A percentile compares a stretch with the other conserved stretches of the same genome.
phyloP scores from a whole-genome alignment of 2,797 vertebrate species.

The Todus mexicanus region DNA sequence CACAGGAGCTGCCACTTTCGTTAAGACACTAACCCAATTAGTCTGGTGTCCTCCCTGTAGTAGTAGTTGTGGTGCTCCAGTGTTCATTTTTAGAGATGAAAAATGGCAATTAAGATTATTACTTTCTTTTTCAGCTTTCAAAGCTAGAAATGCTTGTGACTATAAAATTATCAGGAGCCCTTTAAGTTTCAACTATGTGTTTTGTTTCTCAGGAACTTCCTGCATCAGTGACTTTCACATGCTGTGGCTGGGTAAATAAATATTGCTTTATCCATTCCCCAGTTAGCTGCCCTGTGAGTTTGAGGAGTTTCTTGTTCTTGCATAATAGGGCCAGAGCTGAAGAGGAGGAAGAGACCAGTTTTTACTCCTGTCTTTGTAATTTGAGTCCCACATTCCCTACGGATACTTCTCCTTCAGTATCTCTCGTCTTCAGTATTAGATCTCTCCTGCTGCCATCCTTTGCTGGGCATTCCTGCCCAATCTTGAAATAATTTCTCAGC shows the following conservation, averaged over 20 bases:
- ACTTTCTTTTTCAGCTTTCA: not conserved
- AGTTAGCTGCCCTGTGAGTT: slow-evolving; percentile 15
- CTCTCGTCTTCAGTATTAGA: not conserved
- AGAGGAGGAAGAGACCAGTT: not conserved
- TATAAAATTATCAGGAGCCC: not conserved
- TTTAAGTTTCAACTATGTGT: not conserved
- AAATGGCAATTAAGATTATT: not conserved
- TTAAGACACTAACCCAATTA: not conserved
- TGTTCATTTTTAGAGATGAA: not conserved
- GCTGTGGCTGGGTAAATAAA: slow-evolving; percentile 27
- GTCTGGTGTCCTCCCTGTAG: not conserved
- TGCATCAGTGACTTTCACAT: not conserved
- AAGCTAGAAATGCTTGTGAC: not conserved
- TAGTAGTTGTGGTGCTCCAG: not conserved
- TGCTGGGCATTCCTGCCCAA: not conserved
- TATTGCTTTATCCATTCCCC: slow-evolving; percentile 33
- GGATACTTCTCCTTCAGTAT: not conserved
- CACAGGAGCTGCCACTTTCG: not conserved
- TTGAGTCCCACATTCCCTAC: not conserved
- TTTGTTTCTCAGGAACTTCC: slow-evolving; percentile 6
- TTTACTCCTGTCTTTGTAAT: slow-evolving; percentile 10
- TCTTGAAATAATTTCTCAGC: not conserved
- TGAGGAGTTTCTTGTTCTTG: slow-evolving; percentile 23
- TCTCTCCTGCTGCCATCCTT: not conserved
- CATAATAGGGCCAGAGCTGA: not conserved